A percentile compares a stretch with the other conserved stretches of the same genome.
Conservation (phyloP, 1,140 invertebrate genomes). For the Anthonomus grandis region DNA sequence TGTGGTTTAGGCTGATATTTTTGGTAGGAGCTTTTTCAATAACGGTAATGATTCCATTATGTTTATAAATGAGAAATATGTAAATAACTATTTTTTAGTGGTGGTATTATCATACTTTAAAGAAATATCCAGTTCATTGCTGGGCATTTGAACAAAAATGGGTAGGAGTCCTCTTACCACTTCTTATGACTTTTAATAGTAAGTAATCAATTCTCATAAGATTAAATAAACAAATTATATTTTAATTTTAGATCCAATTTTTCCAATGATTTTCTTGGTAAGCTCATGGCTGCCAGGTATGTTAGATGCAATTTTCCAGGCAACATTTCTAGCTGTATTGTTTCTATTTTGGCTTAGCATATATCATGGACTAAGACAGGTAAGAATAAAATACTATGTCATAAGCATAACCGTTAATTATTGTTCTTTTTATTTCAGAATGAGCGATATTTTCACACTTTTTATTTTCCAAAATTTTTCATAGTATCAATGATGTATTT, state of each 20-base stretch:
- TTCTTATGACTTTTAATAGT: conserved; percentile 92
- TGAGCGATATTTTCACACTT: conserved; percentile 77
- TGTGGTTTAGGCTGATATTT: conserved; percentile 95
- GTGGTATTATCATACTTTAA: conserved; percentile 84
- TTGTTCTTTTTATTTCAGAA: conserved; percentile 63
- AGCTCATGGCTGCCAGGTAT: conserved; percentile 89
- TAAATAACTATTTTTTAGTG: conserved; percentile 61
- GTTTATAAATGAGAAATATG: not conserved
- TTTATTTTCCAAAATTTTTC: conserved; percentile 89
- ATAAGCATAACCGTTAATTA: conserved; percentile 7
- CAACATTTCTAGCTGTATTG: conserved; percentile 81
- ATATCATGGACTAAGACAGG: conserved; percentile 92
- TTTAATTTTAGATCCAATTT: conserved; percentile 80
- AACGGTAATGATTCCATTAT: conserved; percentile 68
- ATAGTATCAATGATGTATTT: conserved; percentile 86
- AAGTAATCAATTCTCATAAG: no score
- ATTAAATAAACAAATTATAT: conserved; percentile 13
- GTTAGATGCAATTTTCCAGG: conserved; percentile 86
- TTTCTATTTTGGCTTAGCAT: conserved; percentile 92
- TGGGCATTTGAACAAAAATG: conserved; percentile 99
- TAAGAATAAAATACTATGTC: conserved; percentile 45
- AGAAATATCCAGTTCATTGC: conserved; percentile 84
- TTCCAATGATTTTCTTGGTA: conserved; percentile 85
- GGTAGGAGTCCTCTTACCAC: conserved; percentile 85
- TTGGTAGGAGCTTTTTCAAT: conserved; percentile 81